Percentiles rank a stretch among this genome's conserved stretches.
phyloP scores from a whole-genome alignment of 2,113 vertebrate genomes.

The Phylloscopus whistleri region DNA sequence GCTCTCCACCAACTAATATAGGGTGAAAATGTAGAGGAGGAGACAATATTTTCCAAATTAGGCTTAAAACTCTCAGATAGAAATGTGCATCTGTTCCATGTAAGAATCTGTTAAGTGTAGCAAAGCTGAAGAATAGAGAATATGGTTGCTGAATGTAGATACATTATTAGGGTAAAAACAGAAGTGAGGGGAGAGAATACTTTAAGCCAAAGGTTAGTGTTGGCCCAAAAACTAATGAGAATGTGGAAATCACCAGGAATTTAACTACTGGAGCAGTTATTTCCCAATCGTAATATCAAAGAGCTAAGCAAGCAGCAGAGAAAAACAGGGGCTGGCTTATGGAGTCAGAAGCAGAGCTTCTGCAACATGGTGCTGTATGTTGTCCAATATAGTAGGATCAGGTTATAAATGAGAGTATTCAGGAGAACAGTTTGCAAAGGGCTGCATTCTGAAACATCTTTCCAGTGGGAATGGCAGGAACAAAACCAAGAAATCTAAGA shows the following conservation, averaged over 20 bases:
- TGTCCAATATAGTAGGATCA: not conserved
- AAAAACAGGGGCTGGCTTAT: not conserved
- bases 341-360: not conserved
- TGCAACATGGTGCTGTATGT: not conserved
- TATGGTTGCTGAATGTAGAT: not conserved
- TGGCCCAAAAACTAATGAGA: not conserved
- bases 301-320: not conserved
- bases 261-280: not conserved
- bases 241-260: not conserved
- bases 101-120: not conserved
- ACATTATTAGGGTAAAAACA: not conserved
- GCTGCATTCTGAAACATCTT: not conserved
- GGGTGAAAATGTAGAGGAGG: not conserved
- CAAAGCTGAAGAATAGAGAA: not conserved
- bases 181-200: not conserved
- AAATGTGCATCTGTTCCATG: not conserved
- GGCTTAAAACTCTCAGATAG: not conserved
- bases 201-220: not conserved
- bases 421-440: not conserved
- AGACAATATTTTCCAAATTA: not conserved
- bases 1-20: not conserved
- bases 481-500: not conserved
- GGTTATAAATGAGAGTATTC: not conserved
- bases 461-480: not conserved
- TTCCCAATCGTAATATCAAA: not conserved